Base-by-base conservation (phyloP, 2,113 vertebrate species). In the Triplophysa siluroides region DNA sequence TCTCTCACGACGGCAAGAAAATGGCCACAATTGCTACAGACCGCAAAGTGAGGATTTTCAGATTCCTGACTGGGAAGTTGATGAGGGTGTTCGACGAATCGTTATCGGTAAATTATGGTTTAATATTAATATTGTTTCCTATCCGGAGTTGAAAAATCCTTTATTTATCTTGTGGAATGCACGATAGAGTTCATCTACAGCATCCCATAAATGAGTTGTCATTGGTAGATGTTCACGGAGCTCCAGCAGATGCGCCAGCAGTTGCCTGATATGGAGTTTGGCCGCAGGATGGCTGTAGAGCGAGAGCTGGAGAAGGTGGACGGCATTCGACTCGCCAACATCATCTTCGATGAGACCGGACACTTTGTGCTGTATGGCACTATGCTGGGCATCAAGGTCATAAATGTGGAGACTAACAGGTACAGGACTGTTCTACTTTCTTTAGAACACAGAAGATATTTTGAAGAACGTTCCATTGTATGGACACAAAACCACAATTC, bases 201-300 rank as follows among this genome's bases (percentile, higher is more conserved):
- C 8, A 21, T n/a, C n/a, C 1, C 4, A 1, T 58, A 9, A n/a
- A 58, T 58, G 19, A 8, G 14, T 58, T 58, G 18, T 67, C 76
- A 16, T 4, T 81, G 50, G 3, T 33, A 99, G 98, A 99, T 99
- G 97, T 99, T 99, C 91, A 99, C 98, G 68, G 97, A 99, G 89
- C 88, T 99, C 83, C 97, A 99, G 87, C 98, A 99, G 89, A 99
- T 98, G 98, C 94, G 95, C 69, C 98, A 98, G 78, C 98, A 99
- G 70, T 92, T 99, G n/a, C 98, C 98, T 3, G 97, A 99, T 88
- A 98, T 99, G 98, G 98, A 99, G 89, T 99, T 99, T 81, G 98
- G 97, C 21, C 91, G 96, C 58, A 92, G 97, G 68, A 99, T 99
- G 97, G 97, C 98, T 9, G 95, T 97, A 83, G 97, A 99, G 85